Percentiles rank a stretch among this genome's conserved stretches.
Evolutionary conservation across 1,140 invertebrate species (phyloP).

Genomic region (Cherax destructor): DNA sequence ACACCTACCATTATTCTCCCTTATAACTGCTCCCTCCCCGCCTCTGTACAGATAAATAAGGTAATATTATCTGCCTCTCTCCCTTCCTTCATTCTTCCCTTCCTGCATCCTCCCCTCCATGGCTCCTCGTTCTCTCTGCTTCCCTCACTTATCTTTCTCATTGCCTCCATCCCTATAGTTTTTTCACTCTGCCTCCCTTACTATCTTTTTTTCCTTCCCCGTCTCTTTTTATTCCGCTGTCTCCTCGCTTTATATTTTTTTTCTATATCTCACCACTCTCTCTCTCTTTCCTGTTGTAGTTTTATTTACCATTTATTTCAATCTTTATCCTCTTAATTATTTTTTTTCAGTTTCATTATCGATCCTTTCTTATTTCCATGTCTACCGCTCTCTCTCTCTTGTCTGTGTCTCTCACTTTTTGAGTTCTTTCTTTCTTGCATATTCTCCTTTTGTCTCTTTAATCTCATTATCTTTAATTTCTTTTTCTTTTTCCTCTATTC

Average conservation of each 20-base stretch:
- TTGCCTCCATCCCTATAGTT: background rate
- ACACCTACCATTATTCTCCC: background rate
- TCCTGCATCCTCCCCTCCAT: conserved; percentile 8
- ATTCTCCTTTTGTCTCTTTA: no score
- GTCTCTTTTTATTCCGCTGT: background rate
- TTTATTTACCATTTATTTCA: no score
- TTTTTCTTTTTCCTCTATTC: no score
- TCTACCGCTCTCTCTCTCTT: background rate
- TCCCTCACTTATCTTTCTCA: background rate
- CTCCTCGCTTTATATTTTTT: no score
- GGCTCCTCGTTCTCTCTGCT: background rate
- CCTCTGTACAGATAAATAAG: conserved; percentile 19
- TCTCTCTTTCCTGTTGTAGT: no score
- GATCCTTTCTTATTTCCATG: background rate
- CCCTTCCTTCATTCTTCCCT: conserved; percentile 35
- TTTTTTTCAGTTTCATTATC: background rate
- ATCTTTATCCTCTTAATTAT: background rate
- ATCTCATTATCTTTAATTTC: no score
- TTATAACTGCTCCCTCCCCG: conserved; percentile 1
- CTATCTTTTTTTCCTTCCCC: background rate
- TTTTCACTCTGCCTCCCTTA: background rate
- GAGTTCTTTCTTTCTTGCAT: no score
- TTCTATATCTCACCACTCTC: no score
- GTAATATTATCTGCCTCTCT: conserved; percentile 32
- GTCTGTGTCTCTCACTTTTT: no score